Percentiles rank a stretch among this genome's conserved stretches.
Evolutionary conservation across 2,113 vertebrate genomes (phyloP).

Genomic region (Microtus richardsoni): DNA sequence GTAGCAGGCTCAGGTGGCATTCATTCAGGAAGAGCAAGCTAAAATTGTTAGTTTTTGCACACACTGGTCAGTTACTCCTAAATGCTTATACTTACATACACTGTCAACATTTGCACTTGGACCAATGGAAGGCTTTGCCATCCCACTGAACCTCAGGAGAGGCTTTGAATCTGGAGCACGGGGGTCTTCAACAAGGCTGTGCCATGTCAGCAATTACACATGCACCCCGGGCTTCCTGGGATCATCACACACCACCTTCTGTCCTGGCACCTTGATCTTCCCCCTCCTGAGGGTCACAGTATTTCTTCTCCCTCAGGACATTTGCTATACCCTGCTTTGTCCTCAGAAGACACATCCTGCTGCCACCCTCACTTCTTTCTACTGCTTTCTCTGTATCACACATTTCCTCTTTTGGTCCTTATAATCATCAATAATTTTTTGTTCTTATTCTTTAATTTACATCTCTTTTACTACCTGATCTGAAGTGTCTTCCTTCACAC

Average conservation of each 20-base stretch:
- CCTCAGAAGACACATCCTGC: neutral
- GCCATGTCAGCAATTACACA: neutral
- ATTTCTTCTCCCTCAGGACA: too few species aligned
- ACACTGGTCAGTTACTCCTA: neutral
- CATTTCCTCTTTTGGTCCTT: neutral
- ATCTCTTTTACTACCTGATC: neutral
- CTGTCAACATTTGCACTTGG: neutral
- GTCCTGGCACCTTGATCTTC: neutral
- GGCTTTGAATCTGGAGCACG: neutral
- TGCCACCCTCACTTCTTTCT: neutral
- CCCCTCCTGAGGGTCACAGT: neutral
- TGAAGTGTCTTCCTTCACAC: neutral
- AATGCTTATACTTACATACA: neutral
- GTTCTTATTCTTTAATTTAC: neutral
- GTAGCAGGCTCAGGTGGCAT: neutral
- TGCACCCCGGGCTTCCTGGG: neutral
- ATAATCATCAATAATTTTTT: too few species aligned
- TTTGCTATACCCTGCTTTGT: neutral
- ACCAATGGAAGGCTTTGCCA: neutral
- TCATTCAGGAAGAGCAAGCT: neutral
- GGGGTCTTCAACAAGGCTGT: neutral
- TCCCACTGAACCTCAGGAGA: neutral
- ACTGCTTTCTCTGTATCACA: neutral
- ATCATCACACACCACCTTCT: neutral
- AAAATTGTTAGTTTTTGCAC: neutral